Evolutionary conservation across 2,797 vertebrate genomes (phyloP), one percentile per base, ranked within the genome.

Genomic region (Knipowitschia caucasica): DNA sequence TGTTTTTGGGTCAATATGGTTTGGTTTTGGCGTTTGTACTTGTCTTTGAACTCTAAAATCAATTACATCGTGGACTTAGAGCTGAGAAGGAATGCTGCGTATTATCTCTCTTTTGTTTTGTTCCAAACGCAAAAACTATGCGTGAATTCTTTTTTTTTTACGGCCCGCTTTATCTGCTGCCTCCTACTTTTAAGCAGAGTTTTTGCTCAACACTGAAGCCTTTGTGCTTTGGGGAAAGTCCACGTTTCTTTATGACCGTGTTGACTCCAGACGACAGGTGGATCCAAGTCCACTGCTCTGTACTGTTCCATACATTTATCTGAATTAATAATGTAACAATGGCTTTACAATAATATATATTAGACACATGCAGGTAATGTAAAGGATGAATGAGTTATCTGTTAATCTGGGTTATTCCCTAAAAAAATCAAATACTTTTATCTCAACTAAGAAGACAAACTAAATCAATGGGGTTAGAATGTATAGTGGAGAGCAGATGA

Each of bases 201-300:
- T 24, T 43, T 43, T 11, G 21, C n/a, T 14, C 40, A 24, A 43
- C 40, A 43, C 10, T 25, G 23, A 10, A 43, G 40, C 23, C 40
- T 24, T 43, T 43, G 40, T 43, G 23, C 40, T 43, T 43, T 43
- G 40, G 40, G 40, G 23, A 43, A 43, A 43, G 40, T 43, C 40
- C 40, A 43, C 40, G 11, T 12, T 34, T 43, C 3, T 1, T 21
- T 14, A n/a, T 15, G 11, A 40, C 23, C 23, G 7, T 38, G 35
- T 18, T 18, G 35, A 38, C 35, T 18, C 35, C 3, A 20, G 35
- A 8, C 7, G 18, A 17, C 35, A 38, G 35, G 17, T 38, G 35
- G 35, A 38, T 9, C 35, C n/a, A 20, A 38, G 35, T 38, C 7
- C 10, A 7, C 12, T 14, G 14, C 12, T 6, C 11, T 34, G 31